Base-by-base conservation (phyloP, 2,888 invertebrate genomes). In the Meandrusa payeni region DNA sequence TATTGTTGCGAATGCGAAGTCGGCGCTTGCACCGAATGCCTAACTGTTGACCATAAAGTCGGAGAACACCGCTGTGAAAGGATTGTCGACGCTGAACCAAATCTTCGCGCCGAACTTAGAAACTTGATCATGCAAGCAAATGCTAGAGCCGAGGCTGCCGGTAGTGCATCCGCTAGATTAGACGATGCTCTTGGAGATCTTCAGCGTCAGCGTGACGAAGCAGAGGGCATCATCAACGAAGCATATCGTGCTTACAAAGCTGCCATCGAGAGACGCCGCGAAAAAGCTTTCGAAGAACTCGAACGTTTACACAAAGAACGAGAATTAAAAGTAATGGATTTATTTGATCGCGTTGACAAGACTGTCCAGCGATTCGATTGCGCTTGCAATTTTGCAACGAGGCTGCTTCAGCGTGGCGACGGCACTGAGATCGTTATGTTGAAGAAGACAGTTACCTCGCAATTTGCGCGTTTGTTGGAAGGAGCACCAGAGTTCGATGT, bases 251-350 rank as follows among this genome's bases (percentile, higher is more conserved):
- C 92, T 63, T 95, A 93, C 67, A 94, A 94, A 72, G 93, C 94
- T 19, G 90, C 95, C 41, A 83, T 97, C 50, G 96, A 97, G 61
- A 91, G 93, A 59, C 93, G 93, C 53, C 91, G 93, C 54, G 95
- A 97, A 60, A 91, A 91, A 34, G 90, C 94, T 9, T 78, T 95
- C 11, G 90, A 91, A 52, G 92, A 94, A 64, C 88, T 96, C 29
- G 92, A 93, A 59, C 90, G 90, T 51, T 75, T 95, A 50, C 97
- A 97, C 73, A 93, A 94, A 46, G 93, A 94, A 63, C 91, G 96
- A 47, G 97, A 97, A 76, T 88, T 97, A 23, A 93, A 94, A 73
- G 93, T 97, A 20, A 97, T 97, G 96, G 96, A 97, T 68, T 89
- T 94, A 48, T 92, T 94, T 65, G 94, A 95, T 65, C 92, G 92